Evolutionary conservation across 2,113 vertebrate genomes (phyloP), one percentile per base, ranked within the genome.

Genomic region (Polypterus senegalus): DNA sequence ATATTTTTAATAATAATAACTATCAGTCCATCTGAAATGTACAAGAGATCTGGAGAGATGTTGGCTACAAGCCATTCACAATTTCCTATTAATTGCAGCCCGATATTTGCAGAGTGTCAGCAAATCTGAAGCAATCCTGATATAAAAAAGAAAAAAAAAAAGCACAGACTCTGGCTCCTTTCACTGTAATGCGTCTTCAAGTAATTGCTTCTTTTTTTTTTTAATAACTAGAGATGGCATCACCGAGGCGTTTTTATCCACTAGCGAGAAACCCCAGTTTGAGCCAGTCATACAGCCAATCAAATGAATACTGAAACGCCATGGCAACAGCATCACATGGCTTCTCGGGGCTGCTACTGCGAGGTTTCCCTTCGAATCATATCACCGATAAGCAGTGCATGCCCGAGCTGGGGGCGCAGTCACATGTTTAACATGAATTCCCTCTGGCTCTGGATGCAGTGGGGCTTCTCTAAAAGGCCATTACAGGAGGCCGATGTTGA

Each of bases 271-370:
- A 58, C 49, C 58, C 61, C 61, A 64, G 51, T 69, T 69, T 67
- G 63, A 69, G 61, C 67, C 66, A 58, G 61, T 27, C 27, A 51
- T 49, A 62, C 55, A 62, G 65, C 77, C 74, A 66, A 71, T 73
- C 76, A 78, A 74, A 74, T 74, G 73, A 82, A 79, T 69, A 86
- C 68, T 73, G 48, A 48, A 75, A 78, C 58, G 49, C 83, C 86
- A 89, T 86, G 73, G 88, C 83, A 90, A 90, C 87, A 81, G 78
- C 67, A 53, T 74, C 78, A 74, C 66, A 67, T 64, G 65, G 72
- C 67, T 70, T 60, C 63, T 64, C 53, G 46, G 45, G 66, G 62
- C 54, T 9, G 63, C 47, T 74, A 70, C 71, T 74, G 74, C 64
- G 68, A 81, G 75, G 77, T 76, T 73, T 72, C 79, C 83, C 73